Base-by-base conservation (phyloP, 1,140 invertebrate genomes). In the Cyphomyrmex costatus region DNA sequence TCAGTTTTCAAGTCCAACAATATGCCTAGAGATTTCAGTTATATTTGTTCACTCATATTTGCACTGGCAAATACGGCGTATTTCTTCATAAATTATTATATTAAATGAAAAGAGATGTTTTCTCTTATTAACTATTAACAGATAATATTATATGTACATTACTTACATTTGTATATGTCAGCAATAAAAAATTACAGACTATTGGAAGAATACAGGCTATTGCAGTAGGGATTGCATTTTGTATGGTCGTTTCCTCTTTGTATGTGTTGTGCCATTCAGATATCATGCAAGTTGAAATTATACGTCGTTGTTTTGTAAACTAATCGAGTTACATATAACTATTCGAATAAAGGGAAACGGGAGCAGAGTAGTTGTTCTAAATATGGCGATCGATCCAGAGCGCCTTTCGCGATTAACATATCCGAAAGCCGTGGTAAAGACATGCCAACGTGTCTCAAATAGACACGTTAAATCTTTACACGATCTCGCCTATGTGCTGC, bases 401-500 rank as follows among this genome's bases (percentile, higher is more conserved):
- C 33, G 14, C 65, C 21, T 68, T 42, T 24, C 4, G 8, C 30
- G 49, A 80, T 80, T 80, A 70, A 36, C 53, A 56, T 70, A 27
- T 80, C 33, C 78, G 21, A 80, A 80, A 80, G 30, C 30, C 30
- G 46, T 19, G 56, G 65, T 5, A 80, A 70, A 70, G 71, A 33
- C 74, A 30, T 19, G 58, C 24, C 27, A 49, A 30, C 58, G 36
- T 56, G 61, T 68, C 27, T 46, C 27, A 68, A 68, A 53, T 33
- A 80, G 63, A 24, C 49, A 51, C 33, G 21, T 80, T 70, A 53
- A 5, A 19, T 61, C 65, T 80, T 71, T 70, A 56, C 30, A 70
- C 16, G 19, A 6, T n/a, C 21, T 42, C 63, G 46, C 77, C 21
- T 71, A 21, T 24, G 49, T 7, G 36, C 36, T 33, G n/a, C 68